Base-by-base conservation (phyloP, 2,113 vertebrate species). In the Festucalex cinctus region DNA sequence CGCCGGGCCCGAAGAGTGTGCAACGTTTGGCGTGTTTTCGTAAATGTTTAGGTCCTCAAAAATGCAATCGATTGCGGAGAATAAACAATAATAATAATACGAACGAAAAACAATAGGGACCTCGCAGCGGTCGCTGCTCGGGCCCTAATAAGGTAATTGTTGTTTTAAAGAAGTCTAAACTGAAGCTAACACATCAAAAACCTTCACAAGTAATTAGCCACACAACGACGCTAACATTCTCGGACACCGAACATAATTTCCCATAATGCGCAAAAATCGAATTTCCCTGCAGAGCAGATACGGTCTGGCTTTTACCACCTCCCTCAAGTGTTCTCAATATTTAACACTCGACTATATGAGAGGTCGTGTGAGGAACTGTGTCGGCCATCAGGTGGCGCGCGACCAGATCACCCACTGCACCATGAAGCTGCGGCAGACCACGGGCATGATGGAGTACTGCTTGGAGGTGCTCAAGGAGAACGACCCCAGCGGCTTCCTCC, bases 321-420 rank as follows among this genome's bases (percentile, higher is more conserved):
- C 22, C 13, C 12, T 56, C 53, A 13, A 24, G n/a, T n/a, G n/a
- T n/a, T n/a, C n/a, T n/a, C n/a, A n/a, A n/a, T n/a, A n/a, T n/a
- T n/a, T n/a, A n/a, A n/a, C n/a, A n/a, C n/a, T n/a, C n/a, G n/a
- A n/a, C n/a, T n/a, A n/a, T n/a, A n/a, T n/a, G n/a, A n/a, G n/a
- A n/a, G n/a, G n/a, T n/a, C n/a, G n/a, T n/a, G n/a, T n/a, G n/a
- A n/a, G n/a, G n/a, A n/a, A n/a, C n/a, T n/a, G n/a, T 32, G 43
- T 20, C 12, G 6, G 19, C 26, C 17, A 8, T 12, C 82, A 99
- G 97, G 94, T 98, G 90, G 97, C 97, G 28, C 95, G 97, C 73
- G 97, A 99, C 87, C 97, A 99, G 92, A 98, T 99, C 91, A 98
- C 95, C 61, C 97, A 98, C 89, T 99, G 97, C 83, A 98, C 96